phyloP scores from a whole-genome alignment of 2,888 invertebrate species.

The Rhingia campestris region DNA sequence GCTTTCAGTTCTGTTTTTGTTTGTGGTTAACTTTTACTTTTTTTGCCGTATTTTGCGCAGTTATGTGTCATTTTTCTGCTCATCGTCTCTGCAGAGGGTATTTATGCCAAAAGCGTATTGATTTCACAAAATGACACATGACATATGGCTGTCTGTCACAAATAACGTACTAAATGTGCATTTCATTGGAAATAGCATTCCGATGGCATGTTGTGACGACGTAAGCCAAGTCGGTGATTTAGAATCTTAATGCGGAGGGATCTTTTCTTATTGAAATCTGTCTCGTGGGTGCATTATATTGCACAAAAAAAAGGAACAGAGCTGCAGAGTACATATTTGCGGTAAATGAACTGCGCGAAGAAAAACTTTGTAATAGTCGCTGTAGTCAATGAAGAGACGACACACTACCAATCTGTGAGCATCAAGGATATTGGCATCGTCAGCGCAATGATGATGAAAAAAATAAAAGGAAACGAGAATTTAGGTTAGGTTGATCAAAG shows the following conservation, averaged over 20 bases:
- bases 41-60: slow-evolving; percentile 47
- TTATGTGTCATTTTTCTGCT: slow-evolving; percentile 39
- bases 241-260: neutral
- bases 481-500: no score
- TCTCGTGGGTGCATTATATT: neutral
- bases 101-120: slow-evolving; percentile 59
- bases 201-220: neutral
- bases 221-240: neutral
- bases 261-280: slow-evolving; percentile 19
- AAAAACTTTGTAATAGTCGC: slow-evolving; percentile 32
- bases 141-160: neutral
- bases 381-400: no score
- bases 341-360: slow-evolving; percentile 20
- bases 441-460: neutral
- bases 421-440: slow-evolving; percentile 46
- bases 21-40: slow-evolving; percentile 63
- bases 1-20: slow-evolving; percentile 1
- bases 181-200: slow-evolving; percentile 37
- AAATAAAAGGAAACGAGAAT: neutral
- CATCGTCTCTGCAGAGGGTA: slow-evolving; percentile 29
- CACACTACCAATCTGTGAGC: slow-evolving; percentile 18
- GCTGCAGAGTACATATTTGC: neutral
- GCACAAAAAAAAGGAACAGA: slow-evolving; percentile 12
- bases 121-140: slow-evolving; percentile 60
- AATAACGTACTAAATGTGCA: slow-evolving; percentile 9